These are phyloP conservation scores for Metopia argyrocephala DNA, from an alignment of 2,888 invertebrate genomes.

Conservation along the genomic window DNA sequence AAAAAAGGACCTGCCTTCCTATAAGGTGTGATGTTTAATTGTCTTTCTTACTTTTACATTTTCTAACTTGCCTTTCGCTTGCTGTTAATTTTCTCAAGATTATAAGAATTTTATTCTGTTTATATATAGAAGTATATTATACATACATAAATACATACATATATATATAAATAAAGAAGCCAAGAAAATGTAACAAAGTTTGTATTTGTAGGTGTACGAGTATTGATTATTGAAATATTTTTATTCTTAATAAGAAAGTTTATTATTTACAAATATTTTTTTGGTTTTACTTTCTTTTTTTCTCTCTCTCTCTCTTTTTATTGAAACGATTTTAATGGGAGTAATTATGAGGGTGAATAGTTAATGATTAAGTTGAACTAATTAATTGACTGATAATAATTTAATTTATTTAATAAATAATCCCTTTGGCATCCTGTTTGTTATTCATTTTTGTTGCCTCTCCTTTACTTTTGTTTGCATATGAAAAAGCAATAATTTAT, in stretches of 20 bases:
- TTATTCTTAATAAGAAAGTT: too few relatives aligned
- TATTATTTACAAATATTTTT: slow-evolving; percentile 32
- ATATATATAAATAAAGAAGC: too few relatives aligned
- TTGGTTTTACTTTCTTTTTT: not conserved
- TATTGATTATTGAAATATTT: too few relatives aligned
- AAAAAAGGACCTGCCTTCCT: slow-evolving; percentile 48
- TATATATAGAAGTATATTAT: too few relatives aligned
- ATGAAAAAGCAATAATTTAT: slow-evolving; percentile 28
- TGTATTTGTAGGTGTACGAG: not conserved
- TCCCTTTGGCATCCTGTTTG: not conserved
- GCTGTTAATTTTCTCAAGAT: too few relatives aligned
- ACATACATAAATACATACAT: too few relatives aligned
- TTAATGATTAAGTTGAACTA: slow-evolving; percentile 39
- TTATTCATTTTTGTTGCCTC: not conserved
- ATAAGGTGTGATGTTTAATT: slow-evolving; percentile 38
- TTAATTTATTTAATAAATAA: slow-evolving; percentile 55
- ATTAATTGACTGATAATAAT: slow-evolving; percentile 58
- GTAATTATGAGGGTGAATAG: not conserved
- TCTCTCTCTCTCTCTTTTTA: not conserved
- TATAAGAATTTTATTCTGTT: too few relatives aligned
- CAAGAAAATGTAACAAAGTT: too few relatives aligned
- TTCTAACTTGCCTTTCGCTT: not conserved
- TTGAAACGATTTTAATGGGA: not conserved
- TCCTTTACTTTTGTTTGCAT: not conserved
- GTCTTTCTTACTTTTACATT: not conserved